Conservation (phyloP, 2,113 vertebrate genomes). For the Vulpes vulpes region DNA sequence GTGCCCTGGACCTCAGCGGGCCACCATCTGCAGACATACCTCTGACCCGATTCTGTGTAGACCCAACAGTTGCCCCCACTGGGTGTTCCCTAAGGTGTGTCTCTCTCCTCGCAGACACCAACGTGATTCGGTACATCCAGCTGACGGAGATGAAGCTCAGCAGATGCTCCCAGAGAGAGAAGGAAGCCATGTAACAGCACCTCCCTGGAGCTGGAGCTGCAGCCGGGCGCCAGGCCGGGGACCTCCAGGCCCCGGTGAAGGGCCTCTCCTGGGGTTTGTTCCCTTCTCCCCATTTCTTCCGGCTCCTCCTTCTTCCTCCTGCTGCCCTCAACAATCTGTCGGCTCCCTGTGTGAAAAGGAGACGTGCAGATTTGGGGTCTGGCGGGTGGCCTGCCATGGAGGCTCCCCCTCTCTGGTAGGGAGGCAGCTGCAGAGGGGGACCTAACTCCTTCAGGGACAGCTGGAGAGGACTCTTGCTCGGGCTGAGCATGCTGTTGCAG, state of each 20-base stretch:
- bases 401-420: slow-evolving; percentile 59
- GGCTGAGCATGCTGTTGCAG: not conserved
- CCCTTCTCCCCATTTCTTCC: slow-evolving; percentile 77
- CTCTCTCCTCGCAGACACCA: slow-evolving; percentile 93
- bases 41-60: not conserved
- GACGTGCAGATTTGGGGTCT: slow-evolving; percentile 58
- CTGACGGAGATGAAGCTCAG: slow-evolving; percentile 99
- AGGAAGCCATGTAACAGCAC: slow-evolving; percentile 92
- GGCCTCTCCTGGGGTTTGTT: slow-evolving; percentile 57
- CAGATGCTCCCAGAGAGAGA: slow-evolving; percentile 95
- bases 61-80: not conserved
- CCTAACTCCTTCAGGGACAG: not conserved
- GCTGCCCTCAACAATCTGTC: slow-evolving; percentile 67
- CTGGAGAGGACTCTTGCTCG: not conserved
- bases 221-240: slow-evolving; percentile 62
- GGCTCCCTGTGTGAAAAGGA: slow-evolving; percentile 73
- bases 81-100: not conserved
- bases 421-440: not conserved
- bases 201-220: slow-evolving; percentile 64
- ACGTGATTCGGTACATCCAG: slow-evolving; percentile 98
- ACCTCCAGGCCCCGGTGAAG: slow-evolving; percentile 78
- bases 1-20: too few species aligned
- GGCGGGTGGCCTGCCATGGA: slow-evolving; percentile 65
- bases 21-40: not conserved
- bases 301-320: slow-evolving; percentile 43